These are phyloP conservation scores for Limnothrissa miodon DNA, from an alignment of 2,113 vertebrate genomes.

Conservation along the genomic window DNA sequence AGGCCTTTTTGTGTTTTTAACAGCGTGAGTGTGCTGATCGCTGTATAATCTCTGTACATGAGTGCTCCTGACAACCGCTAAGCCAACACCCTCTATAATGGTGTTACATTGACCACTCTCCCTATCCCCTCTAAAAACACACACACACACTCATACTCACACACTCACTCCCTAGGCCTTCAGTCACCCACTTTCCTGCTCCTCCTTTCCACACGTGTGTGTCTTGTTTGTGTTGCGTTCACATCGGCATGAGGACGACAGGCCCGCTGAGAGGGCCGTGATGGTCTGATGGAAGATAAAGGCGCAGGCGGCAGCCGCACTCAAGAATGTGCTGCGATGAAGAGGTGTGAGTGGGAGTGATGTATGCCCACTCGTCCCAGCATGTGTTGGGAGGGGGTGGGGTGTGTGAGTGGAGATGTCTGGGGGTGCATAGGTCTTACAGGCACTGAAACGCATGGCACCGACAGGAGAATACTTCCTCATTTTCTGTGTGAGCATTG, in stretches of 20 bases:
- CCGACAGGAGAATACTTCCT: background rate
- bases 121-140: background rate
- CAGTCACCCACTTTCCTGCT: background rate
- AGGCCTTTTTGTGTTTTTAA: constrained; percentile 6
- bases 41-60: constrained; percentile 32
- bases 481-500: background rate
- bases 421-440: background rate
- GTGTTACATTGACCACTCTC: constrained; percentile 38
- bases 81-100: constrained; percentile 40
- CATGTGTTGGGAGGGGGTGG: background rate
- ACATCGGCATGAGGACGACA: background rate
- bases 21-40: background rate
- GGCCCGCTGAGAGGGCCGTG: background rate
- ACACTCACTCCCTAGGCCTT: background rate
- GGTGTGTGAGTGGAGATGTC: background rate
- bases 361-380: background rate
- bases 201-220: constrained; percentile 26
- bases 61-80: constrained; percentile 45
- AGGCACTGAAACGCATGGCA: background rate
- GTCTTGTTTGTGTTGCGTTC: constrained; percentile 8
- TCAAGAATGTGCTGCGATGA: constrained; percentile 28
- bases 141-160: background rate
- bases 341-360: constrained; percentile 31
- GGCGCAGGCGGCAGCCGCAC: constrained; percentile 29
- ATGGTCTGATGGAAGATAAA: constrained; percentile 29